Conservation (phyloP, 2,797 vertebrate species). For the Anas georgica region DNA sequence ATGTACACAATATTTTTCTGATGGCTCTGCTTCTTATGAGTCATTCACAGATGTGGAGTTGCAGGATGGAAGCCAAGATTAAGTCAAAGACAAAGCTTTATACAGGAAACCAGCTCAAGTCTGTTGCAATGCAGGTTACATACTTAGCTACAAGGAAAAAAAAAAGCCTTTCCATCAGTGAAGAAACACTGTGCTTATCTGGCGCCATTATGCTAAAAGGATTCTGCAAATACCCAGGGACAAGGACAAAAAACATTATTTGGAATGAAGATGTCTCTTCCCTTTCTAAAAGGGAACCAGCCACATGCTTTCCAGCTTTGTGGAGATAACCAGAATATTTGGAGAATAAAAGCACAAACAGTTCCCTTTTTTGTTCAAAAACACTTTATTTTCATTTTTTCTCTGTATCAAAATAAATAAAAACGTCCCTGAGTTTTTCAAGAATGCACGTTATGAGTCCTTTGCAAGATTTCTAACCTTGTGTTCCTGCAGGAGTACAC, state of each 20-base stretch:
- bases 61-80: conserved; percentile 60
- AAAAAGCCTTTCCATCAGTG: not conserved
- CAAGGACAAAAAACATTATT: not conserved
- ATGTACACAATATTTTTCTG: conserved; percentile 49
- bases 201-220: not conserved
- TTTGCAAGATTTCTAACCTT: not conserved
- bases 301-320: not conserved
- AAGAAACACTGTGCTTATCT: not conserved
- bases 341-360: not conserved
- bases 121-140: conserved; percentile 42
- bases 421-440: not conserved
- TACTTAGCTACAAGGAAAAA: not conserved
- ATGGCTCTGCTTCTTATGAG: conserved; percentile 57
- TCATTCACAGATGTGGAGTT: conserved; percentile 69
- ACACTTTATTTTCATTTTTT: not conserved
- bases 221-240: not conserved
- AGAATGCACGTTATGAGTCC: not conserved
- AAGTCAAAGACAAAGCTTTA: conserved; percentile 67
- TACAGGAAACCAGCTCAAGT: conserved; percentile 57
- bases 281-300: not conserved
- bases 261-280: not conserved
- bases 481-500: not conserved
- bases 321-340: not conserved
- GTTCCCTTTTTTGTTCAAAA: not conserved
- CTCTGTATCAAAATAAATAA: not conserved